Evolutionary conservation across 2,113 vertebrate species (phyloP), one percentile per base, ranked within the genome.

Genomic region (Ramphastos sulfuratus): DNA sequence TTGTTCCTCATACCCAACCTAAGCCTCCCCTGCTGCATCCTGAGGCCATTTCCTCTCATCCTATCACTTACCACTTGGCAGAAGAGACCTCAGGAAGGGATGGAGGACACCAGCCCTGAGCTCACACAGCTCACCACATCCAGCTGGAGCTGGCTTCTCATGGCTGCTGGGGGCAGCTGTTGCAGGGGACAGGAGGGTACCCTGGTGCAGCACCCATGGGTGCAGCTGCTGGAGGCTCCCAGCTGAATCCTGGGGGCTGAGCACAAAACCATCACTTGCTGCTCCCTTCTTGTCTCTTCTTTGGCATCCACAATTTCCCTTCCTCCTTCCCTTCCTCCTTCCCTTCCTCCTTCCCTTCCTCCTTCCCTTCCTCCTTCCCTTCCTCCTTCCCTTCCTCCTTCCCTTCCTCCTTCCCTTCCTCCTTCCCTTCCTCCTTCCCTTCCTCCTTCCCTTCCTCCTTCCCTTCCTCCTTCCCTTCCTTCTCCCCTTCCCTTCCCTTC

Each of bases 71-170:
- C 21, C 10, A 20, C 48, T 50, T 20, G 48, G 48, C 19, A 20
- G 46, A 48, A 20, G 48, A 50, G 48, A 50, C 48, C 48, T 20
- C 46, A 48, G 6, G 33, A 18, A 33, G 16, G 50, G 60, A 33
- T 14, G 33, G 28, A 33, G 21, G 37, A 25, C 0, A 2, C 10
- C 25, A 42, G 52, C 1, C 0, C 33, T 12, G 30, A 35, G 25
- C 35, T 8, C 3, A n/a, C 1, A 1, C 42, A 64, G n/a, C 33
- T 37, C 15, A 15, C 18, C 4, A 0, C 4, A 1, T 28, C 42
- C 37, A 21, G 4, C 0, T 1, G 42, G 52, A 67, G 52, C 54
- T 3, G 4, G 12, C 14, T 9, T 37, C 50, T 56, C 12, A 4
- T 2, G 44, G 44, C 42, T 2, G 3, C 55, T n/a, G 52, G 35